These are phyloP conservation scores for Galleria mellonella DNA, from an alignment of 1,140 invertebrate genomes.

Conservation along the genomic window DNA sequence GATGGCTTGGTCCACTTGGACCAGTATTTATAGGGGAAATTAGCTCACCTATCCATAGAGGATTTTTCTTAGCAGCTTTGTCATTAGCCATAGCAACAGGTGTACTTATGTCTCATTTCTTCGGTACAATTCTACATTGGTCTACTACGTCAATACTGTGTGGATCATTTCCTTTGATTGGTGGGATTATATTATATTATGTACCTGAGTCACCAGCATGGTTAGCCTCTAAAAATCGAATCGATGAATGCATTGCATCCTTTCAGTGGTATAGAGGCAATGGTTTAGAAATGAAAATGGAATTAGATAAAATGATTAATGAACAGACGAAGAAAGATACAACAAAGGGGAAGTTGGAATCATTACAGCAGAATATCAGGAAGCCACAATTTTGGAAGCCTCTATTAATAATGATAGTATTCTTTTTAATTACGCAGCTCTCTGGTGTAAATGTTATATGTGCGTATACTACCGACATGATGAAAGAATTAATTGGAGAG, in stretches of 20 bases:
- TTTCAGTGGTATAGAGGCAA: constrained; percentile 75
- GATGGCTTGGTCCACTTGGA: constrained; percentile 70
- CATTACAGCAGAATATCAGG: constrained; percentile 46
- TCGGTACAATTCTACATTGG: constrained; percentile 78
- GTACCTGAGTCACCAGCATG: constrained; percentile 84
- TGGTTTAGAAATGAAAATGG: constrained; percentile 55
- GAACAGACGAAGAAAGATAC: constrained; percentile 50
- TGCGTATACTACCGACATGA: constrained; percentile 82
- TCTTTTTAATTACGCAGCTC: constrained; percentile 78
- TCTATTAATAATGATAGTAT: constrained; percentile 74
- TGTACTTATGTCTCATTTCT: constrained; percentile 74
- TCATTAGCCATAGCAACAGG: constrained; percentile 75
- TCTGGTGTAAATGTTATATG: constrained; percentile 81
- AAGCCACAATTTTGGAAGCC: constrained; percentile 76
- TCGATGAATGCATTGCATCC: constrained; percentile 67
- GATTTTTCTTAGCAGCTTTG: constrained; percentile 74
- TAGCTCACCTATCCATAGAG: constrained; percentile 73
- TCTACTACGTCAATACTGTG: constrained; percentile 73
- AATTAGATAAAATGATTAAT: constrained; percentile 68
- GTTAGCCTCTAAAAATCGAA: constrained; percentile 75
- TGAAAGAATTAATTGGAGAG: constrained; percentile 71
- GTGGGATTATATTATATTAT: constrained; percentile 68
- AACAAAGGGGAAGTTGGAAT: constrained; percentile 39
- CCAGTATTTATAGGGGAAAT: constrained; percentile 77
- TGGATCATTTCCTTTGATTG: constrained; percentile 69